phyloP scores from a whole-genome alignment of 2,797 vertebrate genomes.

The Pseudocheirus occidentalis region DNA sequence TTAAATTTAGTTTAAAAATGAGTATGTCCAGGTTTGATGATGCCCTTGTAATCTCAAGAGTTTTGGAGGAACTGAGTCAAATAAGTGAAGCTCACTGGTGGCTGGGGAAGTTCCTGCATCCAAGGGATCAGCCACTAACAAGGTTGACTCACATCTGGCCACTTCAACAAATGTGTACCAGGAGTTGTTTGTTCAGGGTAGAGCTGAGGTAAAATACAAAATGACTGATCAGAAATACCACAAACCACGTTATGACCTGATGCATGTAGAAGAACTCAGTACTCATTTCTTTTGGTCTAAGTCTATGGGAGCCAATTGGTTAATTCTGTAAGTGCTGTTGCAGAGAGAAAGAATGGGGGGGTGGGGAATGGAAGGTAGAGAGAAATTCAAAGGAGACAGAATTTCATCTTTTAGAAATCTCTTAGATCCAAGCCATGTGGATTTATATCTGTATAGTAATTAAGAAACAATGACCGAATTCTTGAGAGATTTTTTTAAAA shows the following conservation, averaged over 20 bases:
- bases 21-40: neutral
- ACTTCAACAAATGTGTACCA: neutral
- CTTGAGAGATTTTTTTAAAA: neutral
- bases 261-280: neutral
- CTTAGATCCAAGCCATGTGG: neutral
- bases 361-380: neutral
- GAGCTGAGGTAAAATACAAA: neutral
- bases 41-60: neutral
- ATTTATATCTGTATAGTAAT: neutral
- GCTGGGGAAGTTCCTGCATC: neutral
- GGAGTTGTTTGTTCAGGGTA: neutral
- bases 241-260: neutral
- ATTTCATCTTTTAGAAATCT: neutral
- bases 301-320: neutral
- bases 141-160: neutral
- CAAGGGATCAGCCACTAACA: neutral
- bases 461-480: neutral
- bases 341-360: neutral
- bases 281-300: neutral
- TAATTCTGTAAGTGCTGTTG: neutral
- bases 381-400: neutral
- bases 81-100: neutral
- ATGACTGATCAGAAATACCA: neutral
- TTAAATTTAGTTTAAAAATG: neutral
- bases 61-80: neutral